Percentiles rank a stretch among this genome's conserved stretches.
Conservation (phyloP, 2,113 vertebrate genomes). For the Taurulus bubalis region DNA sequence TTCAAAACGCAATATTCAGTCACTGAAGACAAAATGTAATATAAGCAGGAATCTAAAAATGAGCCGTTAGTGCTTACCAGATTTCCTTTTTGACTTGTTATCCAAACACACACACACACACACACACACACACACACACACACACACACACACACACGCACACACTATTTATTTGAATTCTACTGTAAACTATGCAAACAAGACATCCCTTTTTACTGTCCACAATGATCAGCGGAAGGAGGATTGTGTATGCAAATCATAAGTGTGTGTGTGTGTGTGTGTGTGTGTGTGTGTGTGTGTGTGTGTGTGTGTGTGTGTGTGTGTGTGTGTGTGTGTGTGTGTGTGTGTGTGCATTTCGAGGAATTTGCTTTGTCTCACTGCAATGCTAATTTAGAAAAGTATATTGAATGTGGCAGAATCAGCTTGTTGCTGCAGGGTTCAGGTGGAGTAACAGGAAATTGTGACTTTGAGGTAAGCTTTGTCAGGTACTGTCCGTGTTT, state of each 20-base stretch:
- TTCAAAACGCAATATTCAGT: background rate
- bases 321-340: background rate
- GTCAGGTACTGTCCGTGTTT: background rate
- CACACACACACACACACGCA: background rate
- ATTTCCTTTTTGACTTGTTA: slow-evolving; percentile 38
- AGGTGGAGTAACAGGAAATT: background rate
- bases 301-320: no score
- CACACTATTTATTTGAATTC: slow-evolving; percentile 10
- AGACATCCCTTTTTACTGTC: slow-evolving; percentile 41
- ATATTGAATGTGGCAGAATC: background rate
- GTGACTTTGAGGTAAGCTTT: background rate
- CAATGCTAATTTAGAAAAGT: background rate
- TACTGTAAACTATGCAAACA: slow-evolving; percentile 22
- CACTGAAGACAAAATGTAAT: slow-evolving; percentile 47
- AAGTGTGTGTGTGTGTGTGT: background rate
- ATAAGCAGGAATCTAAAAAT: slow-evolving; percentile 53
- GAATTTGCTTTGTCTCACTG: slow-evolving; percentile 14
- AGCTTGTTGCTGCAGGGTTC: background rate
- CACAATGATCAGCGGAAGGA: slow-evolving; percentile 14
- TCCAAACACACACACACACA: background rate
- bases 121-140: background rate
- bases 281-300: no score
- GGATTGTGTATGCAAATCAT: slow-evolving; percentile 33
- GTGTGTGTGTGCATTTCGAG: background rate
- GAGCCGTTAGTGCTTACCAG: slow-evolving; percentile 34